A percentile compares a stretch with the other conserved stretches of the same genome.
These are phyloP conservation scores for Stratiolaelaps scimitus DNA, from an alignment of 1,140 invertebrate genomes.

Conservation along the genomic window DNA sequence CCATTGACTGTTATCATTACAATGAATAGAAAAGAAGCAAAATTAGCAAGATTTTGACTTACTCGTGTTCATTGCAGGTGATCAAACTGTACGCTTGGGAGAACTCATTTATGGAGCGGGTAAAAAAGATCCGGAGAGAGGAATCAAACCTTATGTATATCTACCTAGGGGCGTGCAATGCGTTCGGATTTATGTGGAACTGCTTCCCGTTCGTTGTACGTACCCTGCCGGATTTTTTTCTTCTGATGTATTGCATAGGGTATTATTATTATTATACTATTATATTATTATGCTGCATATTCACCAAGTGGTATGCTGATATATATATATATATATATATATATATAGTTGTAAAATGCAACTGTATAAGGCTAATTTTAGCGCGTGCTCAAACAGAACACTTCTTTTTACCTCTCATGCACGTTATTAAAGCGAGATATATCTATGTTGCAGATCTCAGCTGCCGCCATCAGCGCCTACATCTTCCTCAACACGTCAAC, in stretches of 20 bases:
- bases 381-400: no score
- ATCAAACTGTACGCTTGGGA: constrained; percentile 89
- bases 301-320: no score
- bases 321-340: no score
- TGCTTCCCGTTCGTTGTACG: constrained; percentile 9
- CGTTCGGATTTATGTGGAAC: constrained; percentile 21
- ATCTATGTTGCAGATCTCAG: neutral
- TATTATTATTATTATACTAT: no score
- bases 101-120: constrained; percentile 53
- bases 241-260: no score
- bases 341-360: no score
- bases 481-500: constrained; percentile 9
- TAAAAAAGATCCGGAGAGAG: neutral
- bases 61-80: neutral
- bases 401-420: no score
- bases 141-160: constrained; percentile 18
- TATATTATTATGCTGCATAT: no score
- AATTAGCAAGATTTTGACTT: neutral
- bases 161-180: constrained; percentile 8
- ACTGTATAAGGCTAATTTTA: no score
- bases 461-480: constrained; percentile 7
- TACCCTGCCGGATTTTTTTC: neutral
- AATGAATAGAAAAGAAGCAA: neutral
- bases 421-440: no score
- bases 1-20: no score